Percentiles rank a stretch among this genome's conserved stretches.
Conservation (phyloP, 2,113 vertebrate genomes). For the Serinus canaria region DNA sequence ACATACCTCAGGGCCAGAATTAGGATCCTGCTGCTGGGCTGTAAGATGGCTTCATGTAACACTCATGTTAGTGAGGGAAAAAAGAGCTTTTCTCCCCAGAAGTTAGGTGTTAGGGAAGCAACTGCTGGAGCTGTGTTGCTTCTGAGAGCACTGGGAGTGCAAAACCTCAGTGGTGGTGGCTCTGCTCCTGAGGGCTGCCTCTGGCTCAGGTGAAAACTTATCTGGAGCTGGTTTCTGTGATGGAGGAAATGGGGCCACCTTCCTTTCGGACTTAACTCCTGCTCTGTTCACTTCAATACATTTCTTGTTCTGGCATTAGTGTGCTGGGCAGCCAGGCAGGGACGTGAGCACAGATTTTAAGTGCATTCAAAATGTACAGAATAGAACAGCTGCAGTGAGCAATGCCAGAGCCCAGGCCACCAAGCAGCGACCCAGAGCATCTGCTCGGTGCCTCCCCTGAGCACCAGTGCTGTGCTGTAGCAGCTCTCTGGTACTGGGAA, state of each 20-base stretch:
- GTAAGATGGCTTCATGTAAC: neutral
- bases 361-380: neutral
- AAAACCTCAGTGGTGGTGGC: neutral
- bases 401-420: neutral
- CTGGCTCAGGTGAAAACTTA: neutral
- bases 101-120: neutral
- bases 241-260: neutral
- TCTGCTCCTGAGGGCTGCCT: neutral
- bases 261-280: neutral
- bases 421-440: neutral
- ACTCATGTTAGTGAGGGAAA: neutral
- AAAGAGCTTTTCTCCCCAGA: neutral
- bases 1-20: neutral
- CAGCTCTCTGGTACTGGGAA: neutral
- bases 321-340: neutral
- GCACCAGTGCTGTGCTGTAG: neutral
- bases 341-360: neutral
- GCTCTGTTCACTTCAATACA: neutral
- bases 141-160: neutral
- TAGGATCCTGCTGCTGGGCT: neutral
- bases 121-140: neutral
- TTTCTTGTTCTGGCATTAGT: neutral
- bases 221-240: neutral
- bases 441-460: neutral
- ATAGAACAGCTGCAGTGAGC: neutral